Conservation (phyloP, 2,113 vertebrate species). For the Paramormyrops kingsleyae region DNA sequence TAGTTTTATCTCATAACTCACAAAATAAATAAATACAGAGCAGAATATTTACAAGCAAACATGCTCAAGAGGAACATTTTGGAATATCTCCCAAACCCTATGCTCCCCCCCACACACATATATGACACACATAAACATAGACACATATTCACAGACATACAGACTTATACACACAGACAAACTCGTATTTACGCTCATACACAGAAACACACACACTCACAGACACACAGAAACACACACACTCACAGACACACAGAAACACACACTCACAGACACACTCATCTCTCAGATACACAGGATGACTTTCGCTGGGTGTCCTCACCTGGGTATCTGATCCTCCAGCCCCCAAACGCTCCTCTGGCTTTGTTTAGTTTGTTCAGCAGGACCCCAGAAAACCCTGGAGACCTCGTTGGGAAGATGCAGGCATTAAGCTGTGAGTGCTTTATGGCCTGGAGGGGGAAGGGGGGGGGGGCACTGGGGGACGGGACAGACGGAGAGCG, state of each 20-base stretch:
- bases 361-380: constrained; percentile 7
- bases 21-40: not conserved
- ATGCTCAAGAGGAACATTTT: not conserved
- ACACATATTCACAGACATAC: not conserved
- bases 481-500: not conserved
- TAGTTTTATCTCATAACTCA: not conserved
- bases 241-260: no score
- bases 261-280: not conserved
- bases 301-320: not conserved
- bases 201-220: no score
- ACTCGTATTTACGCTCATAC: no score
- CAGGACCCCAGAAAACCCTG: not conserved
- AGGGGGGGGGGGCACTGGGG: not conserved
- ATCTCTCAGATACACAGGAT: not conserved
- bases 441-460: constrained; percentile 2
- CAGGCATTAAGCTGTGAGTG: not conserved
- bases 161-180: not conserved
- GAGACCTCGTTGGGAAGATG: not conserved
- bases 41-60: not conserved
- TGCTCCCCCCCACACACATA: not conserved
- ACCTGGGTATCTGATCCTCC: not conserved
- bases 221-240: no score
- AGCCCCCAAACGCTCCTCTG: not conserved
- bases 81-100: not conserved
- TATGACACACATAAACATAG: not conserved